A percentile compares a stretch with the other conserved stretches of the same genome.
Evolutionary conservation across 2,797 vertebrate species (phyloP).

Genomic region (Orientallactaga sibirica): DNA sequence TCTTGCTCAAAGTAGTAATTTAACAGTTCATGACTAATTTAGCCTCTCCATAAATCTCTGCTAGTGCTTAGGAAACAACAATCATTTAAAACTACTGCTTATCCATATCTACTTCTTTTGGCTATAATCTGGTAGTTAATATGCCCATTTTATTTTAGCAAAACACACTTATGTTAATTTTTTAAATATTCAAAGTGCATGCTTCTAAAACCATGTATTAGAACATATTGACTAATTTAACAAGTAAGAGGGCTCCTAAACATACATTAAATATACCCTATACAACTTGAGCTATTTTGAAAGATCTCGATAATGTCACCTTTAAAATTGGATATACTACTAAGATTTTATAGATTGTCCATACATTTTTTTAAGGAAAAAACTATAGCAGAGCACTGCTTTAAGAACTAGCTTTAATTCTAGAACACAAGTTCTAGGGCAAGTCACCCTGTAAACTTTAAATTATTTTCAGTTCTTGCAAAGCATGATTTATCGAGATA

Average conservation of each 20-base stretch:
- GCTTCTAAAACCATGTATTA: slow-evolving; percentile 23
- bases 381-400: not conserved
- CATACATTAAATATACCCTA: slow-evolving; percentile 52
- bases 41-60: slow-evolving; percentile 27
- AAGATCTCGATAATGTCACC: not conserved
- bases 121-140: not conserved
- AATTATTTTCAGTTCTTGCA: slow-evolving; percentile 38
- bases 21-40: not conserved
- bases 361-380: slow-evolving; percentile 52
- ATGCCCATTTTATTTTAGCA: slow-evolving; percentile 44
- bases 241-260: not conserved
- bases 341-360: slow-evolving; percentile 44
- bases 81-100: not conserved
- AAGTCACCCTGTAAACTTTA: slow-evolving; percentile 25
- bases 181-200: slow-evolving; percentile 63
- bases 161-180: slow-evolving; percentile 54
- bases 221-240: slow-evolving; percentile 39
- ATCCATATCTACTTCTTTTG: slow-evolving; percentile 59
- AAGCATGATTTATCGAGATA: slow-evolving; percentile 44
- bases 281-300: not conserved
- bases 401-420: slow-evolving; percentile 47
- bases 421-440: slow-evolving; percentile 5
- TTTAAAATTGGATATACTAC: slow-evolving; percentile 22
- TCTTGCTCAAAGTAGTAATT: slow-evolving; percentile 11
- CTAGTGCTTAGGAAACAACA: not conserved